Evolutionary conservation across 2,888 invertebrate species (phyloP).

Genomic region (Camponotus fellah): DNA sequence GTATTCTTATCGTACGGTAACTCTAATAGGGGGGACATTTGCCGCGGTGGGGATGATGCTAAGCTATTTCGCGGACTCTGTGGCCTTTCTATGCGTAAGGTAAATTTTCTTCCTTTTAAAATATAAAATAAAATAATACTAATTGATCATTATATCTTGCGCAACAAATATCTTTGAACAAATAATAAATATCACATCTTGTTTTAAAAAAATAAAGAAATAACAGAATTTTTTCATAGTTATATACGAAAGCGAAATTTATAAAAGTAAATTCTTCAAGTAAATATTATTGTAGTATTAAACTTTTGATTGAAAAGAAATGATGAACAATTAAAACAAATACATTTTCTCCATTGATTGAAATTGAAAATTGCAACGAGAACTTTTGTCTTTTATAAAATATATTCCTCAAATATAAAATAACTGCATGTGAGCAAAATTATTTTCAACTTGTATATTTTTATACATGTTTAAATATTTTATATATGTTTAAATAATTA

Average conservation of each 20-base stretch:
- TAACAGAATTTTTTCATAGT: background rate
- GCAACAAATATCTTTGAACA: background rate
- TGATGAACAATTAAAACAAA: background rate
- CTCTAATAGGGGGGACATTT: constrained; percentile 93
- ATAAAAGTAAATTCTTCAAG: background rate
- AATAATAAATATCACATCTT: background rate
- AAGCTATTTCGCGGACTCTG: constrained; percentile 93
- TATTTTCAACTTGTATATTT: background rate
- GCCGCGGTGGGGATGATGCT: constrained; percentile 94
- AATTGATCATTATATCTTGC: background rate
- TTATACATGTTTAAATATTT: background rate
- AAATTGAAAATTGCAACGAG: background rate
- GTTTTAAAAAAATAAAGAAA: background rate
- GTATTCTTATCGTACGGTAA: constrained; percentile 94
- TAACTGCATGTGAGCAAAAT: background rate
- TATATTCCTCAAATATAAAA: background rate
- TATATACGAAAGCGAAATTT: background rate
- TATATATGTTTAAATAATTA: too few species aligned
- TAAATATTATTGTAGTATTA: background rate
- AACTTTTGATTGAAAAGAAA: background rate
- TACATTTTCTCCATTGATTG: background rate
- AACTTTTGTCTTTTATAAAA: background rate
- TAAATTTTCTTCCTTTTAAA: constrained; percentile 83
- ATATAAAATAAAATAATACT: background rate
- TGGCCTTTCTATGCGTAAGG: constrained; percentile 93